phyloP scores from a whole-genome alignment of 2,797 vertebrate species.

The Cuniculus paca region DNA sequence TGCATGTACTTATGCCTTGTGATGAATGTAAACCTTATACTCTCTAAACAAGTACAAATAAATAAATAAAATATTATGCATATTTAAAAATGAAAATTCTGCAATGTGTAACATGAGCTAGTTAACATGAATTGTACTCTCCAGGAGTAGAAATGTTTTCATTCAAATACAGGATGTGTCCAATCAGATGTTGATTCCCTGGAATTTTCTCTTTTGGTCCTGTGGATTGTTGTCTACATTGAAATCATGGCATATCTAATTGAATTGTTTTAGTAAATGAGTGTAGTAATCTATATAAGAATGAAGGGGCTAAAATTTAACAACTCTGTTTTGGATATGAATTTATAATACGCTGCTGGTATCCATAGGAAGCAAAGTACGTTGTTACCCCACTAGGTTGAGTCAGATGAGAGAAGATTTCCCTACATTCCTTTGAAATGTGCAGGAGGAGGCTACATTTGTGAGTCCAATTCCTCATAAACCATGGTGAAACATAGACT shows the following conservation, averaged over 20 bases:
- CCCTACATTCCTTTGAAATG: no score
- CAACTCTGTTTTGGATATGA: not conserved
- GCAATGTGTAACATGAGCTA: not conserved
- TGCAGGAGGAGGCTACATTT: not conserved
- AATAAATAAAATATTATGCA: not conserved
- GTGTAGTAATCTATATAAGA: no score
- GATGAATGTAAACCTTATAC: not conserved
- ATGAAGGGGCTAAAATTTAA: not conserved
- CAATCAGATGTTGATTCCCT: not conserved
- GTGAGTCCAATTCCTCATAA: no score
- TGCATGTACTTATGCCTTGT: not conserved
- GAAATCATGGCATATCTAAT: no score
- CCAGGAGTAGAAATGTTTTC: not conserved
- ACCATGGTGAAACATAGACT: not conserved
- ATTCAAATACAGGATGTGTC: no score
- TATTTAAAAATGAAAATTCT: not conserved
- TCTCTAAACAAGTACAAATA: not conserved
- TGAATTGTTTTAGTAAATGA: no score
- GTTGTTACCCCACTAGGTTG: rapidly evolving
- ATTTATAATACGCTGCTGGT: not conserved
- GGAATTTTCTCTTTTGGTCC: no score
- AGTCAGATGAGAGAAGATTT: not conserved
- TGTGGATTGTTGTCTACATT: no score
- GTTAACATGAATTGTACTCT: not conserved
- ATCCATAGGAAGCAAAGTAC: not conserved